phyloP scores from a whole-genome alignment of 2,888 invertebrate genomes.

The Drosophila siamana region DNA sequence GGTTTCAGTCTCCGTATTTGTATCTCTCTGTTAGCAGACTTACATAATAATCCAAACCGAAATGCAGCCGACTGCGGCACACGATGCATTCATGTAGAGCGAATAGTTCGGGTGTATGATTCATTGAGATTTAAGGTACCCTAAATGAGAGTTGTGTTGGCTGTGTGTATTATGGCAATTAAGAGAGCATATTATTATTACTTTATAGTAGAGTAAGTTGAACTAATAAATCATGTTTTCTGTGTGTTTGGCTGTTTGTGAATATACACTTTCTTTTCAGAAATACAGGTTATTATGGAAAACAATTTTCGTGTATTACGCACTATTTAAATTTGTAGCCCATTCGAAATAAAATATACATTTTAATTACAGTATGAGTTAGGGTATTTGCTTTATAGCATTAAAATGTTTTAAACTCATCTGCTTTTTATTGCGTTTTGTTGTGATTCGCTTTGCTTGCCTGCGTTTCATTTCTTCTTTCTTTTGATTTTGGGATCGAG shows the following conservation, averaged over 20 bases:
- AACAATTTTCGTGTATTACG: not conserved
- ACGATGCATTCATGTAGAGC: conserved; percentile 59
- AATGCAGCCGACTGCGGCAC: conserved; percentile 60
- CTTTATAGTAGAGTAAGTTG: not conserved
- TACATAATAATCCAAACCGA: conserved; percentile 66
- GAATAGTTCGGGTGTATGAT: conserved; percentile 42
- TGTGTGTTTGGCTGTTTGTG: too few species aligned
- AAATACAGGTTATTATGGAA: too few species aligned
- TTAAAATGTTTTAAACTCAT: not conserved
- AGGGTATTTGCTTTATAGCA: conserved; percentile 20
- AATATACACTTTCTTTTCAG: too few species aligned
- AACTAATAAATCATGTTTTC: not conserved
- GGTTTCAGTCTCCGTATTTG: conserved; percentile 23
- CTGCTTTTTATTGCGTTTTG: conserved; percentile 42
- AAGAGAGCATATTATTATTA: not conserved
- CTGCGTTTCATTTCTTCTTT: conserved; percentile 23
- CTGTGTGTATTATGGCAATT: not conserved
- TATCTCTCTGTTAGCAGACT: conserved; percentile 39
- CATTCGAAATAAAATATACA: too few species aligned
- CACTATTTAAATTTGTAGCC: not conserved
- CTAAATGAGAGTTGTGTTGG: conserved; percentile 3
- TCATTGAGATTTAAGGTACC: conserved; percentile 41
- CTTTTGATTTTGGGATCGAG: conserved; percentile 23
- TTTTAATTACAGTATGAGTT: not conserved
- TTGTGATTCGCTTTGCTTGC: conserved; percentile 57